Percentiles rank a stretch among this genome's conserved stretches.
Evolutionary conservation across 2,888 invertebrate genomes (phyloP).

Genomic region (Sesia apiformis): DNA sequence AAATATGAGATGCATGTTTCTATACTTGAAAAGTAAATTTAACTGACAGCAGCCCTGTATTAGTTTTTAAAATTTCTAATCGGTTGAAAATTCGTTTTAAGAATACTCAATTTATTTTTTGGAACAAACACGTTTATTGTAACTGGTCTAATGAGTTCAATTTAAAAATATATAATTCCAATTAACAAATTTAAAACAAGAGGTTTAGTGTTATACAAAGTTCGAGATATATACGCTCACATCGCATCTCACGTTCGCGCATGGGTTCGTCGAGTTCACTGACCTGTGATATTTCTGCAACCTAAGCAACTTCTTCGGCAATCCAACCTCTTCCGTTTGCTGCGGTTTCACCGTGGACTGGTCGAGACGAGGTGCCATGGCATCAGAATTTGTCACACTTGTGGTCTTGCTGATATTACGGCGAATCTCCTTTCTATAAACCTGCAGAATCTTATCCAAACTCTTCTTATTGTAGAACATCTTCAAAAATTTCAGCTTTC

Average conservation of each 20-base stretch:
- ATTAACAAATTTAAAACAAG: neutral
- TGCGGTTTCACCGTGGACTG: constrained; percentile 40
- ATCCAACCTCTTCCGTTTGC: constrained; percentile 46
- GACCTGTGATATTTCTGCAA: constrained; percentile 75
- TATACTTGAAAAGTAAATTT: too few species aligned
- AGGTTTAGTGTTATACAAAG: neutral
- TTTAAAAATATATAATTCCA: too few species aligned
- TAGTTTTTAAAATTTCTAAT: too few species aligned
- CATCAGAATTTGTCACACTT: constrained; percentile 75
- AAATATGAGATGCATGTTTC: too few species aligned
- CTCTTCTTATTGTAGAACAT: constrained; percentile 62
- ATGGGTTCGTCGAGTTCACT: constrained; percentile 52
- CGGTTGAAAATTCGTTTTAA: too few species aligned
- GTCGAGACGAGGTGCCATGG: constrained; percentile 68
- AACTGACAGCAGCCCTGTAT: too few species aligned
- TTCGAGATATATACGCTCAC: neutral
- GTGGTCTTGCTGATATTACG: constrained; percentile 76
- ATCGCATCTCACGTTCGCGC: neutral
- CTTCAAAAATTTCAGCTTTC: constrained; percentile 11
- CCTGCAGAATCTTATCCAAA: constrained; percentile 49
- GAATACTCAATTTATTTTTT: too few species aligned
- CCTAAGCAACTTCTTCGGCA: constrained; percentile 63
- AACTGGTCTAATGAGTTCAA: too few species aligned
- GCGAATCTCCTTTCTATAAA: constrained; percentile 60
- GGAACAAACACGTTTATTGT: too few species aligned